Evolutionary conservation across 1,140 invertebrate genomes (phyloP), one percentile per base, ranked within the genome.

Genomic region (Drosophila rufa): DNA sequence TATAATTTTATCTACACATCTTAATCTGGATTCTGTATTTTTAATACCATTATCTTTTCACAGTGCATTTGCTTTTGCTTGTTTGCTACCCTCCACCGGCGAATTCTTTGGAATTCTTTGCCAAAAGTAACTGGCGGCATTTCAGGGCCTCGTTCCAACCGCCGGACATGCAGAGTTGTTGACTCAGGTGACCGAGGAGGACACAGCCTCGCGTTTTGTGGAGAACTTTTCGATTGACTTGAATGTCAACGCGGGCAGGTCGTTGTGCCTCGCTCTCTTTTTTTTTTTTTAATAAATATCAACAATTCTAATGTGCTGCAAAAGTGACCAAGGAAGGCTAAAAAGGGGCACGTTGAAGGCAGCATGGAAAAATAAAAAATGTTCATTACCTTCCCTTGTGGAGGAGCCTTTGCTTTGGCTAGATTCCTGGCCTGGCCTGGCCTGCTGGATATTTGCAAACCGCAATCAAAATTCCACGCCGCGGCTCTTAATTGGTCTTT

Each of bases 401-500:
- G 47, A 7, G 19, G 4, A 33, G n/a, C 27, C 40, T 19, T 38
- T 40, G 17, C 30, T 38, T 43, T 19, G 40, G 27, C 47, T 22
- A 36, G 50, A 75, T 64, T 66, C 67, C 67, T 67, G 50, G 14
- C 3, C 50, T 58, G 47, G 11, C 1, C 30, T 30, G 46, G 53
- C 30, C n/a, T 42, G 43, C 47, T 71, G 47, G 15, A 73, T 56
- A 75, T 56, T 67, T 80, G 64, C 65, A 61, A 80, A 70, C 74
- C 61, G 80, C 84, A 90, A 89, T 89, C 80, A 90, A 89, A 89
- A 89, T 89, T 90, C 85, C 85, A 62, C 53, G 64, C 76, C 75
- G 75, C 66, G 67, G 66, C 56, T 65, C 81, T 74, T 89, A 89
- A 89, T 89, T 89, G 85, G 81, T 84, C 81, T 87, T 87, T 79